phyloP scores from a whole-genome alignment of 2,888 invertebrate species.

The Didymodactylos carnosus region DNA sequence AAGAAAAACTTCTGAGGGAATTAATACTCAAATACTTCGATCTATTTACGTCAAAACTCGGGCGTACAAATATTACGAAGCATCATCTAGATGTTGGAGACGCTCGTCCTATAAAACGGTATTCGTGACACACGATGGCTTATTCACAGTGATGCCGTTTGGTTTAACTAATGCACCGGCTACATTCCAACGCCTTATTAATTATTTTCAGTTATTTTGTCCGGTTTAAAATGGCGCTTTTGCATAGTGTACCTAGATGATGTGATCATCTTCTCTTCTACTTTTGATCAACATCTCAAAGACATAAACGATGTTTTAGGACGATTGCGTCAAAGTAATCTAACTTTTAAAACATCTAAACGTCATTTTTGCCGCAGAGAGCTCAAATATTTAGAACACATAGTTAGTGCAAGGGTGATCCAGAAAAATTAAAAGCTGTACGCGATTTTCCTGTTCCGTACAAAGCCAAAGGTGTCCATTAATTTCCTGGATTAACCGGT shows the following conservation, averaged over 20 bases:
- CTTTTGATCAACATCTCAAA: background rate
- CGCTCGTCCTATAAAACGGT: no score
- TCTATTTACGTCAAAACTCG: no score
- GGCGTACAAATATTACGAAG: no score
- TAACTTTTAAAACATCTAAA: background rate
- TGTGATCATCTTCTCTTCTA: background rate
- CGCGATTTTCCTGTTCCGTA: background rate
- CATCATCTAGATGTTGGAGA: no score
- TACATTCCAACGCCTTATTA: background rate
- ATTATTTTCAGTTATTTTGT: background rate
- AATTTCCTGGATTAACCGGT: background rate
- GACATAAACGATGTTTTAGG: no score
- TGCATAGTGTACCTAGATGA: background rate
- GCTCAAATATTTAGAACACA: background rate
- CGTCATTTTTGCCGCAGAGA: background rate
- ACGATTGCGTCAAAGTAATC: no score
- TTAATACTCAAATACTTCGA: no score
- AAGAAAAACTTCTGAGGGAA: no score
- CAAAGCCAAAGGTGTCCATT: background rate
- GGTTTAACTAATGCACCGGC: background rate
- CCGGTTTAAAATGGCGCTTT: background rate
- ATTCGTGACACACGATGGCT: background rate
- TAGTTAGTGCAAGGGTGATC: background rate
- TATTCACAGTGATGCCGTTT: background rate
- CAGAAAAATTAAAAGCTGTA: background rate